Percentiles rank a stretch among this genome's conserved stretches.
phyloP scores from a whole-genome alignment of 2,113 vertebrate genomes.

The Forbesichthys papilliferus region DNA sequence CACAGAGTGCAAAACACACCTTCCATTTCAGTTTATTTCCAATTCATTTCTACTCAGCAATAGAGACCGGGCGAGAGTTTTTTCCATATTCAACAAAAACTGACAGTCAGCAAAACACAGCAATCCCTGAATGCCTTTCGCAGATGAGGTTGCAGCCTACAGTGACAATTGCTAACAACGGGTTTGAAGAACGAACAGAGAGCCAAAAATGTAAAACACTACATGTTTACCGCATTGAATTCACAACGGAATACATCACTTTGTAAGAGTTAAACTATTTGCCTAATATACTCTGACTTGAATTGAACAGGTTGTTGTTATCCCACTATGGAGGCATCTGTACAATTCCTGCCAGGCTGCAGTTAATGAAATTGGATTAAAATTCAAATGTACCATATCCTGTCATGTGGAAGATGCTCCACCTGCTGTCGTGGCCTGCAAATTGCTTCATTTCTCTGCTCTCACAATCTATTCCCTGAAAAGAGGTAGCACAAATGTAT shows the following conservation, averaged over 20 bases:
- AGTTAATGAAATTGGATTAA: background rate
- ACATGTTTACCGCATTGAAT: background rate
- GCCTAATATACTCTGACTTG: no score
- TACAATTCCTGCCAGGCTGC: no score
- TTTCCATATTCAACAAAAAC: constrained; percentile 12
- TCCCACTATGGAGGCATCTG: no score
- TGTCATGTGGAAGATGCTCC: constrained; percentile 8
- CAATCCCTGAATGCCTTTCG: background rate
- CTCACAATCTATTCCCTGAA: background rate
- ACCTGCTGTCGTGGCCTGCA: background rate
- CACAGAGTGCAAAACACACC: background rate
- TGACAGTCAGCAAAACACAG: constrained; percentile 6
- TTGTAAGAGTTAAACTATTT: background rate
- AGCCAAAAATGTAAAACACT: background rate
- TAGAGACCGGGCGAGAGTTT: constrained; percentile 12
- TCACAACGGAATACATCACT: background rate
- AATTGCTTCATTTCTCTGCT: constrained; percentile 3
- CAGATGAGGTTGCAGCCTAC: background rate
- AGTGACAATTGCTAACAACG: background rate
- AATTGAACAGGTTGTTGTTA: no score
- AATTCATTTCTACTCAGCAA: constrained; percentile 14
- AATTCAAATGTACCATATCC: background rate
- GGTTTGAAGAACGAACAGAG: background rate
- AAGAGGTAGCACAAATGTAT: constrained; percentile 16
- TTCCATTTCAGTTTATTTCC: constrained; percentile 17